These are phyloP conservation scores for Tilapia sparmanii DNA, from an alignment of 2,113 vertebrate genomes.

Conservation along the genomic window DNA sequence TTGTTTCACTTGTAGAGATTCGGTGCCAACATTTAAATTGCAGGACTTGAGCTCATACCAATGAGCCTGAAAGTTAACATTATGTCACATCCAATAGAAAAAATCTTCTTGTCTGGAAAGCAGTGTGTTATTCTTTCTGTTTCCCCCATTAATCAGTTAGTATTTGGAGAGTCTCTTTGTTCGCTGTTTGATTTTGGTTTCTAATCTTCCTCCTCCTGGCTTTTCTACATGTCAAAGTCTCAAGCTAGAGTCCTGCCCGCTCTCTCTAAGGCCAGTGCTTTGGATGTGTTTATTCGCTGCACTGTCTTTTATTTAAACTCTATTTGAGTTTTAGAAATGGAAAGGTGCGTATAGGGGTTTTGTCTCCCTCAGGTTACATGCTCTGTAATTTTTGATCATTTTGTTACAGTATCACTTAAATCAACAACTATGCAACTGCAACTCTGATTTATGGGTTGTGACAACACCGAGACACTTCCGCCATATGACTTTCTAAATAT, in stretches of 20 bases:
- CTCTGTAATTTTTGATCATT: background rate
- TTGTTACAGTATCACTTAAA: background rate
- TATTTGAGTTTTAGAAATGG: background rate
- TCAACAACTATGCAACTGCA: background rate
- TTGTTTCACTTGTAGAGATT: background rate
- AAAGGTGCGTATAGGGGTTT: background rate
- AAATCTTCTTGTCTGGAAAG: background rate
- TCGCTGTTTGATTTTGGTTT: slow-evolving; percentile 1
- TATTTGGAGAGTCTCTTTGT: background rate
- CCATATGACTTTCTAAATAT: background rate
- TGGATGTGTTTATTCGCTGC: background rate
- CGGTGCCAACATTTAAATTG: background rate
- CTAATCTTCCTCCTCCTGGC: background rate
- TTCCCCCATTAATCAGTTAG: background rate
- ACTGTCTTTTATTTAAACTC: background rate
- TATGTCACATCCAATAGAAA: background rate
- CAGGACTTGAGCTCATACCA: background rate
- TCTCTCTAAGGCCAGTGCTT: background rate
- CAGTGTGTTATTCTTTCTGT: background rate
- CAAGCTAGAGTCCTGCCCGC: background rate
- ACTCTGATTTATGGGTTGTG: background rate
- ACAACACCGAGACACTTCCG: background rate
- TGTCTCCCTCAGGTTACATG: background rate
- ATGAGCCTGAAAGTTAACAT: background rate
- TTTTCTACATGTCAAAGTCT: background rate